phyloP scores from a whole-genome alignment of 2,797 vertebrate genomes.

The Phataginus tetradactyla region DNA sequence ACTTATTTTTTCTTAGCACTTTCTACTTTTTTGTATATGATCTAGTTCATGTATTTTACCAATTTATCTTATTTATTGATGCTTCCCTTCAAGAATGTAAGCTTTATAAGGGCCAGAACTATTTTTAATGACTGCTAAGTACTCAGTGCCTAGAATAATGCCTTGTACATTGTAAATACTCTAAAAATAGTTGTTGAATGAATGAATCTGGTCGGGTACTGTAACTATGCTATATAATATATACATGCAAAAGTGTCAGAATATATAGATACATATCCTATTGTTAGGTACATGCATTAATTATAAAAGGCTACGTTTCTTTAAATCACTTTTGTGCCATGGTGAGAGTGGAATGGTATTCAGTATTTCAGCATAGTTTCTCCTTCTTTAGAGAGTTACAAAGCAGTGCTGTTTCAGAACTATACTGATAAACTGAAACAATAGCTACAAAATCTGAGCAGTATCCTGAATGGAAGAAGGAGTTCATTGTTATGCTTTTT shows the following conservation, averaged over 20 bases:
- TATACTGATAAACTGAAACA: conserved; percentile 38
- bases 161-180: neutral
- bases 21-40: neutral
- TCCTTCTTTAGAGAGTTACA: conserved; percentile 33
- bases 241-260: neutral
- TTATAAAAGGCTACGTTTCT: neutral
- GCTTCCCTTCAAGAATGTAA: neutral
- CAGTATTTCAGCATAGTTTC: neutral
- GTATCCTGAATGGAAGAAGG: conserved; percentile 60
- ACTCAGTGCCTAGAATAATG: neutral
- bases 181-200: neutral
- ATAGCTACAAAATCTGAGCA: conserved; percentile 51
- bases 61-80: neutral
- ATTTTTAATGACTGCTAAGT: neutral
- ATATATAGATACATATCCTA: neutral
- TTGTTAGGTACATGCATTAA: neutral
- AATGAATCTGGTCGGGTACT: neutral
- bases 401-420: conserved; percentile 65
- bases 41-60: neutral
- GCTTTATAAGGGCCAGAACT: neutral
- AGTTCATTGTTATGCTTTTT: conserved; percentile 27
- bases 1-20: neutral
- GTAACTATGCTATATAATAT: neutral
- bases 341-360: neutral
- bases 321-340: neutral